Evolutionary conservation across 2,888 invertebrate genomes (phyloP), one percentile per base, ranked within the genome.

Genomic region (Diplolepis rosae): DNA sequence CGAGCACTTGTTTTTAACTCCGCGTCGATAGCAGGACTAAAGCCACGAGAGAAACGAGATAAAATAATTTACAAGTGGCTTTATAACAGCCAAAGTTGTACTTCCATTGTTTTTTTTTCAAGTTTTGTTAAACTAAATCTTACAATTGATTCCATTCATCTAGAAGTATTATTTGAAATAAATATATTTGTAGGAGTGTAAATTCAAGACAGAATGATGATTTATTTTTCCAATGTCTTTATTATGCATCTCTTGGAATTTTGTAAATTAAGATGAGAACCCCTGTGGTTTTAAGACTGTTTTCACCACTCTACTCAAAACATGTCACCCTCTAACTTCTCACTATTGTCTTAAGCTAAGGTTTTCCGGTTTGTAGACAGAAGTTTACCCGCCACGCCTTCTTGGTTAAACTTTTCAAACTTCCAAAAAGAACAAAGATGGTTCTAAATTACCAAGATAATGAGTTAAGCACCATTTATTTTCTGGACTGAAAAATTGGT

Each of bases 271-370:
- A 61, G 66, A 69, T 68, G 74, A 70, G 69, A 35, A 42, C 67
- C 75, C 69, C 68, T 51, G 70, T 39, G 22, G 56, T 27, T 66
- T 65, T 72, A 69, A 52, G 68, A 73, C 72, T 70, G 74, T 81
- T 78, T 80, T 66, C 69, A 72, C 70, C 71, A 65, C 71, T 75
- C 76, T 61, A 69, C 69, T 77, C 77, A 77, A 82, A 83, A 82
- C 81, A 82, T 79, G 72, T 75, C 73, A 76, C 71, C 56, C 72
- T 78, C 75, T 7, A 18, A 15, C 68, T 75, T 68, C 54, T 72
- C 11, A 48, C 69, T 73, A 80, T 82, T 82, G 80, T 82, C 77
- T 82, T 72, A 74, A 66, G 24, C 24, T 35, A 6, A 42, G 39
- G 35, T 54, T 54, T 68, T 54, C 15, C n/a, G 35, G 51, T 52